Base-by-base conservation (phyloP, 2,888 invertebrate genomes). In the Caenorhabditis macrosperma region DNA sequence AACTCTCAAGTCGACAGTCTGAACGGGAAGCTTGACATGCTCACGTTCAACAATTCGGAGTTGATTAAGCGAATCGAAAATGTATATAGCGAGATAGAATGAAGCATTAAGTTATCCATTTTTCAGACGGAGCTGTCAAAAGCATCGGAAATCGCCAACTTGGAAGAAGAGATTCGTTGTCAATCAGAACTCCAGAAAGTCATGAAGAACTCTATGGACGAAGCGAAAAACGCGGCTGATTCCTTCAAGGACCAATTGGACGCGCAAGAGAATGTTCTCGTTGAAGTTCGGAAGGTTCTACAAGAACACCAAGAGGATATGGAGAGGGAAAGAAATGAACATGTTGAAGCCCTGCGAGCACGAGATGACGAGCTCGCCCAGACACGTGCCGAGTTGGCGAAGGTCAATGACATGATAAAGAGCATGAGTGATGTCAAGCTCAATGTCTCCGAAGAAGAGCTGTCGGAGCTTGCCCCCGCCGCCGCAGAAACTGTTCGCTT, bases 401-500 rank as follows among this genome's bases (percentile, higher is more conserved):
- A 82, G 54, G 75, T 84, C 4, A 86, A 82, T 33, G 85, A 86
- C 17, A 55, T 86, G 61, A 66, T 88, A 60, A 83, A 85, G 52
- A 79, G 69, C 52, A 82, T 79, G 66, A 79, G 82, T 20, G 80
- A 79, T 6, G 77, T 85, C 17, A 72, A 74, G 28, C 35, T 86
- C 46, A 83, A 81, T 44, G 63, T 84, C 1, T 77, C 85, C 9
- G 86, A 86, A 44, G 83, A 85, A 22, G 84, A 84, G 50, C 54
- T 86, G 1, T 76, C 87, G 10, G 72, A 79, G 24, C 61, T 87
- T 9, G 86, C 86, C 20, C 88, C 88, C 1, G 85, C 86, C 15
- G 88, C 88, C 2, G 88, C 88, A 2, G 85, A 84, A 17, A 87
- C 88, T n/a, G 81, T 85, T 46, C 61, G 78, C 15, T 78, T 86